A percentile compares a stretch with the other conserved stretches of the same genome.
Evolutionary conservation across 30 jellyfish, hydroid and myxozoan species (phyloP).

Genomic region (Nemopilema nomurai): DNA sequence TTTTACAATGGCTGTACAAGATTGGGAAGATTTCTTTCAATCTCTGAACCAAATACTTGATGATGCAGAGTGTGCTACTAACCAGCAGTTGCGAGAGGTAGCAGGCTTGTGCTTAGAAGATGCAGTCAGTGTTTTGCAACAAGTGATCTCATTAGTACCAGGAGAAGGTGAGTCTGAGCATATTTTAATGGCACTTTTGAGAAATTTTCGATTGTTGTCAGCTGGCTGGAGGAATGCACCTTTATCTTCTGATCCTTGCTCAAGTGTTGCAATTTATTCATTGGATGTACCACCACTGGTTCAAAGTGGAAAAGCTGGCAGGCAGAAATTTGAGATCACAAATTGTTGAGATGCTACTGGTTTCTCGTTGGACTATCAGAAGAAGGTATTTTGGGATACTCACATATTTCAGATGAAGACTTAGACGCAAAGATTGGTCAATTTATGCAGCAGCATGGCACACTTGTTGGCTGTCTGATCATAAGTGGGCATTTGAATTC

Average conservation of each 20-base stretch:
- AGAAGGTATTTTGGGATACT: conserved; percentile 27
- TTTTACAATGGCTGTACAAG: background rate
- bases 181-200: conserved; percentile 10
- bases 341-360: conserved; percentile 29
- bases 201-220: conserved; percentile 23
- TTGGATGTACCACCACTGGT: conserved; percentile 26
- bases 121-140: conserved; percentile 10
- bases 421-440: conserved; percentile 30
- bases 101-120: conserved; percentile 7
- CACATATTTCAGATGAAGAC: conserved; percentile 45
- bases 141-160: background rate
- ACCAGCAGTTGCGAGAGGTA: background rate
- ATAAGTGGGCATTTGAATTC: conserved; percentile 28
- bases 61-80: conserved; percentile 22
- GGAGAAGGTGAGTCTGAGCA: conserved; percentile 36
- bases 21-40: conserved; percentile 25
- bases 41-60: conserved; percentile 1
- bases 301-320: conserved; percentile 29
- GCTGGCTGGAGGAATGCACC: conserved; percentile 29
- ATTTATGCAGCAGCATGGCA: conserved; percentile 34
- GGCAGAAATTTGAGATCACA: conserved; percentile 28
- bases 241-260: conserved; percentile 26
- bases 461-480: conserved; percentile 29
- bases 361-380: conserved; percentile 46
- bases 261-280: conserved; percentile 28